phyloP scores from a whole-genome alignment of 1,140 invertebrate species.

The Cephus cinctus region DNA sequence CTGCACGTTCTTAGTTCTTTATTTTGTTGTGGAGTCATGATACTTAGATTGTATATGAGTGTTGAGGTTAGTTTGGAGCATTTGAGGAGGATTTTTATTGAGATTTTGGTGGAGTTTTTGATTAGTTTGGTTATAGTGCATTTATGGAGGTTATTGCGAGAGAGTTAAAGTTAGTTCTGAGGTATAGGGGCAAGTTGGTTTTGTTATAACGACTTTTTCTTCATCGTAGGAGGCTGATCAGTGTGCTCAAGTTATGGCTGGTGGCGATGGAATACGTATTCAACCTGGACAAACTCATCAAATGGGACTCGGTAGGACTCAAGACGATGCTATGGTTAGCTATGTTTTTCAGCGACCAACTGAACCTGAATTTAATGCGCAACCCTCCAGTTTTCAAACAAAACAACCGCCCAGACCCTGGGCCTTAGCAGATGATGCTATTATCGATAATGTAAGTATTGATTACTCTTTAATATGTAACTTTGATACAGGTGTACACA shows the following conservation, averaged over 20 bases:
- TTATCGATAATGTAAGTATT: conserved; percentile 67
- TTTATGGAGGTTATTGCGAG: no score
- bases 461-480: no score
- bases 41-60: no score
- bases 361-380: conserved; percentile 70
- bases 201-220: not conserved
- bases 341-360: conserved; percentile 83
- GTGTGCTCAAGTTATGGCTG: conserved; percentile 53
- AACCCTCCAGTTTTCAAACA: conserved; percentile 59
- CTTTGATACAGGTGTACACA: no score
- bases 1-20: no score
- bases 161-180: no score
- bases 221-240: conserved; percentile 46
- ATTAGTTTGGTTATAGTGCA: no score
- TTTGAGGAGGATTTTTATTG: no score
- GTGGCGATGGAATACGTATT: conserved; percentile 49
- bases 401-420: conserved; percentile 69
- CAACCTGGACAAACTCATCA: conserved; percentile 51
- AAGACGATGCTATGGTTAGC: conserved; percentile 84
- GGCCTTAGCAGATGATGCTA: conserved; percentile 78
- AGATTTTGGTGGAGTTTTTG: no score
- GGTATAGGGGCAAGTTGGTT: no score
- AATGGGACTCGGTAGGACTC: conserved; percentile 58
- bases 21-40: no score
- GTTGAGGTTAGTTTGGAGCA: no score